Evolutionary conservation across 2,797 vertebrate genomes (phyloP).

Genomic region (Salmo trutta): DNA sequence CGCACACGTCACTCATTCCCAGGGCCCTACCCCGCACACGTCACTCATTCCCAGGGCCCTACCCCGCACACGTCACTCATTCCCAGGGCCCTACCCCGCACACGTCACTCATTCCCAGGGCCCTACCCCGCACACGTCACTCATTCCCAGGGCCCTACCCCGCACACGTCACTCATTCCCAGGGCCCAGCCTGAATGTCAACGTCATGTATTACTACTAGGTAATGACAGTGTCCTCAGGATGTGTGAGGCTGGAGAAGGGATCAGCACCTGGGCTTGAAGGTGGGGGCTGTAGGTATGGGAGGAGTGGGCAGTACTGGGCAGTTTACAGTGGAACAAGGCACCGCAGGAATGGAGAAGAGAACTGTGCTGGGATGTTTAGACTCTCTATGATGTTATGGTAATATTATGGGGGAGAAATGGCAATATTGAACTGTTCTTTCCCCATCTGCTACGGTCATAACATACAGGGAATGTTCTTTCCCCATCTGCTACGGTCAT

Average conservation of each 20-base stretch:
- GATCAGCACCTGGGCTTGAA: neutral
- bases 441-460: neutral
- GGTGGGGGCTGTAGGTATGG: neutral
- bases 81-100: too few species aligned
- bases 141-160: too few species aligned
- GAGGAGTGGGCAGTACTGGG: neutral
- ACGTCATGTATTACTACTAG: neutral
- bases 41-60: too few species aligned
- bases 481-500: too few species aligned
- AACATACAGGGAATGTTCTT: neutral
- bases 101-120: too few species aligned
- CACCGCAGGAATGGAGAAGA: neutral
- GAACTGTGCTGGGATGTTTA: constrained; percentile 1
- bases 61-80: too few species aligned
- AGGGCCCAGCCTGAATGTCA: neutral
- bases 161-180: too few species aligned
- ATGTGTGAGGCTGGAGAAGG: neutral
- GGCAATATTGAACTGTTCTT: neutral
- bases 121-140: too few species aligned
- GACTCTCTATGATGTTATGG: constrained; percentile 1
- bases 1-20: too few species aligned
- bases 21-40: too few species aligned
- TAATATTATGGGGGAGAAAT: constrained; percentile 2
- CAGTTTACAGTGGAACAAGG: neutral
- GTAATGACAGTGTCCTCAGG: neutral